phyloP scores from a whole-genome alignment of 2,113 vertebrate species.

The human region GRCh38 chr5:34126501-34127000 shows the following conservation, averaged over 20 bases:
- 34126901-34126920: too few relatives aligned
- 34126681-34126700: background rate
- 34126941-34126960: too few relatives aligned
- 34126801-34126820: too few relatives aligned
- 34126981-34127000: too few relatives aligned
- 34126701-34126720: background rate
- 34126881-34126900: too few relatives aligned
- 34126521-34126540: background rate
- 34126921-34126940: too few relatives aligned
- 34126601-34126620: background rate
- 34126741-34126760: background rate
- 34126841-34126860: too few relatives aligned
- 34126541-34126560: background rate
- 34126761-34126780: background rate
- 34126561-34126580: background rate
- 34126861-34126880: too few relatives aligned
- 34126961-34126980: too few relatives aligned
- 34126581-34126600: background rate
- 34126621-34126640: background rate
- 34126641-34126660: background rate
- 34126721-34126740: background rate
- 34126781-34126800: background rate
- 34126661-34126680: background rate
- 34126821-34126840: too few relatives aligned
- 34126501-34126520: background rate